Percentiles rank a stretch among this genome's conserved stretches.
phyloP scores from a whole-genome alignment of 1,140 invertebrate genomes.

The Harpegnathos saltator region DNA sequence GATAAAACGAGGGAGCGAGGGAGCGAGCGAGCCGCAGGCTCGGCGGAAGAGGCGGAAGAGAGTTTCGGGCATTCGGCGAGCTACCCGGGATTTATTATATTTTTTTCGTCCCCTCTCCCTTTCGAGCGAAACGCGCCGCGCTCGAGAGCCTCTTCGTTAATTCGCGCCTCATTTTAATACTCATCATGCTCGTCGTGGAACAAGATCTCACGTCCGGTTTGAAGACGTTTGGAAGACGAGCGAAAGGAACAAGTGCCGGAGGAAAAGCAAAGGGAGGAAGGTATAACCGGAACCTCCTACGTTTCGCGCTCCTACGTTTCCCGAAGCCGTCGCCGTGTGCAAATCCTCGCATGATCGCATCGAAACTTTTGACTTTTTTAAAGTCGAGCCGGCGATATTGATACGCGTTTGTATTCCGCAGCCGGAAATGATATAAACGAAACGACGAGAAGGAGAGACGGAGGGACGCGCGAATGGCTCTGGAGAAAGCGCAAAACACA shows the following conservation, averaged over 20 bases:
- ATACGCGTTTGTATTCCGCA: too few species aligned
- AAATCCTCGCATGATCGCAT: not conserved
- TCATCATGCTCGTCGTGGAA: not conserved
- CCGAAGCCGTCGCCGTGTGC: too few species aligned
- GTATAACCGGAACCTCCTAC: too few species aligned
- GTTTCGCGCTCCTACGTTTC: too few species aligned
- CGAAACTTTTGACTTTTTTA: conserved; percentile 8
- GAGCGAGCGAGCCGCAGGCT: too few species aligned
- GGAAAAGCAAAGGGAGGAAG: too few species aligned
- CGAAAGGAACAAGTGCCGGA: not conserved
- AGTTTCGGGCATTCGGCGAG: not conserved
- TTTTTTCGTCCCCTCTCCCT: not conserved
- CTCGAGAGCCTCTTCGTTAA: not conserved
- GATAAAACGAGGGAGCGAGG: conserved; percentile 6
- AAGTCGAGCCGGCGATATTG: not conserved
- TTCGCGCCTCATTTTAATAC: not conserved
- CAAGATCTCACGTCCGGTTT: too few species aligned
- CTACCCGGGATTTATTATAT: not conserved
- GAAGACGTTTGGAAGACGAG: not conserved
- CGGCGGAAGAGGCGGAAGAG: not conserved
- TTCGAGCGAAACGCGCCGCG: not conserved
- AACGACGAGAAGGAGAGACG: conserved; percentile 2
- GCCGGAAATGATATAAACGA: conserved; percentile 47
- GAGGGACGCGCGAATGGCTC: conserved; percentile 13
- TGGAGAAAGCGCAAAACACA: conserved; percentile 1